Evolutionary conservation across 1,140 invertebrate genomes (phyloP).

Genomic region (Dinoponera quadriceps): DNA sequence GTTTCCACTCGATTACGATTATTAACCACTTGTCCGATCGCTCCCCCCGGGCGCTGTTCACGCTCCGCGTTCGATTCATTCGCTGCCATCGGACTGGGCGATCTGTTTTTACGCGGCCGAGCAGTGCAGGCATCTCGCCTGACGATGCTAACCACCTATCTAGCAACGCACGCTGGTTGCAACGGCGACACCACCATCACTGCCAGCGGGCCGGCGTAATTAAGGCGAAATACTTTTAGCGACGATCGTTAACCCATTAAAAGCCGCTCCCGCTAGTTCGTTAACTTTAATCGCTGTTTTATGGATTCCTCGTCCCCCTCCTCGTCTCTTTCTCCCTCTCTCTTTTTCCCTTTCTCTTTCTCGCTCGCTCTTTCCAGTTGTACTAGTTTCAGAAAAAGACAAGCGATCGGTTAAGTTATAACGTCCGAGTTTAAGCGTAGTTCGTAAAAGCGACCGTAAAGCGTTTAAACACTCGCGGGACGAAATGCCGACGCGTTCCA

Average conservation of each 20-base stretch:
- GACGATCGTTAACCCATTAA: slow-evolving; percentile 13
- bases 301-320: neutral
- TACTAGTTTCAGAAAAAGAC: neutral
- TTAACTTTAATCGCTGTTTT: slow-evolving; percentile 16
- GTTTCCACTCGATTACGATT: neutral
- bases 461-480: neutral
- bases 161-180: neutral
- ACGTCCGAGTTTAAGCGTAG: neutral
- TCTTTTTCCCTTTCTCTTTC: neutral
- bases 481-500: neutral
- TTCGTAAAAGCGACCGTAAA: neutral
- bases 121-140: neutral
- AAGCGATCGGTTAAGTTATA: neutral
- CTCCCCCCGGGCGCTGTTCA: neutral
- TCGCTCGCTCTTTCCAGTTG: neutral
- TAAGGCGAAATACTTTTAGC: slow-evolving; percentile 10
- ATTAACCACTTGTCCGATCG: neutral
- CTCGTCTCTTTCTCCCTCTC: too few species aligned
- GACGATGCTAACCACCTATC: neutral
- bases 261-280: neutral
- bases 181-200: too few species aligned
- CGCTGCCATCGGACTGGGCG: neutral
- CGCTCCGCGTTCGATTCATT: neutral
- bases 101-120: neutral
- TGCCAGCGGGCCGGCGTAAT: slow-evolving; percentile 8